These are phyloP conservation scores for Bryconaethiops microstoma DNA, from an alignment of 2,797 vertebrate genomes.

Conservation along the genomic window DNA sequence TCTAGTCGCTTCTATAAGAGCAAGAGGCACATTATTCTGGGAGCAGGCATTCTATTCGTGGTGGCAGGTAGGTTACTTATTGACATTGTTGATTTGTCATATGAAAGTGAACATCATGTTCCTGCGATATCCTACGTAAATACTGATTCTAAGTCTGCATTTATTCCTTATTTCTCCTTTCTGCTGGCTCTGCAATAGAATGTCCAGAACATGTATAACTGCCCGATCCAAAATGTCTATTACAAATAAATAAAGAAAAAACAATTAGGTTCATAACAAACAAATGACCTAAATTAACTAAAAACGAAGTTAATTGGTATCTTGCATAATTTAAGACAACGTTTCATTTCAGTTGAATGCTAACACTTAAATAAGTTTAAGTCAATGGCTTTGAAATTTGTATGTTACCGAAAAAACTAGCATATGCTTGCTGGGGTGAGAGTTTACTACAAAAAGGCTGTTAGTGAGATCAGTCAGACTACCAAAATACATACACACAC, in stretches of 20 bases:
- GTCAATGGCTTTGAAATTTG: not conserved
- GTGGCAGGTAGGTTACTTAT: slow-evolving; percentile 80
- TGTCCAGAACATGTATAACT: no score
- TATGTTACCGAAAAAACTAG: no score
- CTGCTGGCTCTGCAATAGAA: no score
- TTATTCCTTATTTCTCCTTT: not conserved
- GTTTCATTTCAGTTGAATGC: not conserved
- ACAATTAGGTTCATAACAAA: no score
- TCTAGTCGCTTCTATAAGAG: slow-evolving; percentile 91
- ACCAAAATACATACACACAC: not conserved
- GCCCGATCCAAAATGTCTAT: no score
- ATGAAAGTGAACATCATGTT: no score
- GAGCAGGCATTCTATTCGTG: slow-evolving; percentile 91
- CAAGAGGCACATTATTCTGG: slow-evolving; percentile 91
- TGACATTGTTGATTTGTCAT: no score
- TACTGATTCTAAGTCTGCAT: not conserved
- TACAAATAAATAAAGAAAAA: no score
- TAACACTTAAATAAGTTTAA: not conserved
- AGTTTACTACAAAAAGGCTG: not conserved
- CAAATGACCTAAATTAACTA: no score
- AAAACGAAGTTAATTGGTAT: no score
- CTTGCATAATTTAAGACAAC: no score
- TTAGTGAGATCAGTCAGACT: not conserved
- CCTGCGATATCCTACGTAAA: no score
- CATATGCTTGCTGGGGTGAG: not conserved